Conservation (phyloP, 1,140 invertebrate species). For the Anastrepha obliqua region DNA sequence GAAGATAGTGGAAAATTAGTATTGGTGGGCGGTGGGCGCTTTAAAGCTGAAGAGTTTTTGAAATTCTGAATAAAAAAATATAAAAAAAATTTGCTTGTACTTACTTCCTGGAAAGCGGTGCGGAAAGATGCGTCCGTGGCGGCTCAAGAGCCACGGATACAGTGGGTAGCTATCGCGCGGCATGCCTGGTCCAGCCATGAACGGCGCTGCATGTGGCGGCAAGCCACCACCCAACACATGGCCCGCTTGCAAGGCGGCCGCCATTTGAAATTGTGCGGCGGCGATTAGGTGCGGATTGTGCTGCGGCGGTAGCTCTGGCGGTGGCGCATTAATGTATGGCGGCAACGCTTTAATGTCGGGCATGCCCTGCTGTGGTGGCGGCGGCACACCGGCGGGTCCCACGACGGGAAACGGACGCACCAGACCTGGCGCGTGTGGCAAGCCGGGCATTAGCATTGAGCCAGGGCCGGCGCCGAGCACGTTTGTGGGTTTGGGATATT, state of each 20-base stretch:
- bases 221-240: constrained; percentile 72
- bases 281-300: constrained; percentile 82
- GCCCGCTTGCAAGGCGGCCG: constrained; percentile 76
- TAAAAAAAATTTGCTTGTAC: constrained; percentile 67
- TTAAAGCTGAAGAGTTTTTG: background rate
- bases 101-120: constrained; percentile 92
- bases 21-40: background rate
- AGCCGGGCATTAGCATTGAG: constrained; percentile 68
- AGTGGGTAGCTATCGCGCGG: constrained; percentile 89
- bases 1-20: background rate
- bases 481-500: constrained; percentile 59
- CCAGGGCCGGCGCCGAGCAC: constrained; percentile 49
- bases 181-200: constrained; percentile 78
- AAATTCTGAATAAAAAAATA: background rate
- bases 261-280: constrained; percentile 81
- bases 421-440: constrained; percentile 66
- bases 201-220: constrained; percentile 77
- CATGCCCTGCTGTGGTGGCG: constrained; percentile 67
- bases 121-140: constrained; percentile 92
- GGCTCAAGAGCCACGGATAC: constrained; percentile 92
- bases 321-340: constrained; percentile 77
- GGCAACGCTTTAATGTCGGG: constrained; percentile 74
- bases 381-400: constrained; percentile 63
- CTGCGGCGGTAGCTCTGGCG: constrained; percentile 79
- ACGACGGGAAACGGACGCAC: constrained; percentile 69